These are phyloP conservation scores for Pardosa pseudoannulata DNA, from an alignment of 2,888 invertebrate species.

Conservation along the genomic window DNA sequence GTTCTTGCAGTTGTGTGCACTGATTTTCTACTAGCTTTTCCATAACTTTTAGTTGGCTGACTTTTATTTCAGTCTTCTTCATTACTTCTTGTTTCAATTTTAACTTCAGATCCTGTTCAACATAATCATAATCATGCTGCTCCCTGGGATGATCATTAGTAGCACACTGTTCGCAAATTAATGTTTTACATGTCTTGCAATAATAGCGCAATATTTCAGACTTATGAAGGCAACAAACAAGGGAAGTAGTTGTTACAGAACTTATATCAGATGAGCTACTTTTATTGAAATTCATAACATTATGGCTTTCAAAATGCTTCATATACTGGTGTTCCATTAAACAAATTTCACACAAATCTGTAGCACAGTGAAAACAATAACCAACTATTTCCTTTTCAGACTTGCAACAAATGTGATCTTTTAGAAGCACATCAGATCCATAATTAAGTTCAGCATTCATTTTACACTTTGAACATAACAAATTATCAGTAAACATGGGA, in stretches of 20 bases:
- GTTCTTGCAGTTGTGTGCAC: constrained; percentile 80
- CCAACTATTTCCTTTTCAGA: constrained; percentile 92
- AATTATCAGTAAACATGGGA: constrained; percentile 84
- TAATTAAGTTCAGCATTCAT: constrained; percentile 78
- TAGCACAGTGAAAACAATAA: constrained; percentile 96
- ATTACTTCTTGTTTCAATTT: constrained; percentile 85
- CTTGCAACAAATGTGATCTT: constrained; percentile 94
- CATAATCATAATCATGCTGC: constrained; percentile 91
- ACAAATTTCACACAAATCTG: constrained; percentile 96
- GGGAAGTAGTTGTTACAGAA: constrained; percentile 77
- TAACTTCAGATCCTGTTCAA: constrained; percentile 88
- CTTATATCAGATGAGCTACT: constrained; percentile 75
- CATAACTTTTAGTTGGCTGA: constrained; percentile 86
- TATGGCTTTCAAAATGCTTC: constrained; percentile 98
- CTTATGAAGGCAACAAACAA: constrained; percentile 92
- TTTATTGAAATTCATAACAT: constrained; percentile 82
- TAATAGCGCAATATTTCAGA: constrained; percentile 93
- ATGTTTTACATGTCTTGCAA: constrained; percentile 93
- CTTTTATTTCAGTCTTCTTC: constrained; percentile 91
- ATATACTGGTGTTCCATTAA: constrained; percentile 97
- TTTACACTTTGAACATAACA: constrained; percentile 85
- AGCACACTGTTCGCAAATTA: constrained; percentile 97
- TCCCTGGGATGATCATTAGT: constrained; percentile 87
- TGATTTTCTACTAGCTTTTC: constrained; percentile 92
- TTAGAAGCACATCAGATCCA: constrained; percentile 77